Evolutionary conservation across 2,888 invertebrate genomes (phyloP), one percentile per base, ranked within the genome.

Genomic region (Parnassius glacialis): DNA sequence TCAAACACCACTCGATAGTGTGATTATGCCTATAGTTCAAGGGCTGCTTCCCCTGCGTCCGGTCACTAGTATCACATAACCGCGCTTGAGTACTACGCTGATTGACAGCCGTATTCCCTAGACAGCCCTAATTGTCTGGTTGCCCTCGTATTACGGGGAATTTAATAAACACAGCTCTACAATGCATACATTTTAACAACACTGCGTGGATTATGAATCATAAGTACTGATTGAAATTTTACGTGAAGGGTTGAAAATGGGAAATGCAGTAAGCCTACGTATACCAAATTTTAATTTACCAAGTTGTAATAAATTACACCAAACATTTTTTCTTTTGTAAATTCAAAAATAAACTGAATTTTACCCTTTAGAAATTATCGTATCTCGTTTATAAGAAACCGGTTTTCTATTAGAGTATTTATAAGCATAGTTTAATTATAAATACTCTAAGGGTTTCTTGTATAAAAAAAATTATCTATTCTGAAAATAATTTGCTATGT

Each of bases 91-190:
- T 74, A 73, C 66, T 70, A 74, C 70, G 74, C 75, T 83, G 87
- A 86, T 85, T 84, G 87, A 87, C 87, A 79, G 82, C 73, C 76
- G 73, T 78, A 80, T 80, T 83, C 84, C 84, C 83, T 78, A 75
- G 78, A 76, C 82, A 81, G 76, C 82, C 83, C 81, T 84, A 85
- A 83, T 83, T 75, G 80, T 79, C 76, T 73, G 76, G 69, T 68
- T 68, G 70, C 79, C 79, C 84, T 79, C 79, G 70, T 79, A 81
- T 83, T 83, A 83, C 73, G 74, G 74, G 74, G 79, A 81, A 87
- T 86, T 87, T 83, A 87, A 87, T 87, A 86, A 84, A 84, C 85
- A 83, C 76, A 73, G 73, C 73, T 71, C 74, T 65, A 71, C 72
- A 76, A 74, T 71, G 72, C 74, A 77, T 68, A 75, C 74, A 78